Base-by-base conservation (phyloP, 2,113 vertebrate species). In the Circaetus cinerascens region DNA sequence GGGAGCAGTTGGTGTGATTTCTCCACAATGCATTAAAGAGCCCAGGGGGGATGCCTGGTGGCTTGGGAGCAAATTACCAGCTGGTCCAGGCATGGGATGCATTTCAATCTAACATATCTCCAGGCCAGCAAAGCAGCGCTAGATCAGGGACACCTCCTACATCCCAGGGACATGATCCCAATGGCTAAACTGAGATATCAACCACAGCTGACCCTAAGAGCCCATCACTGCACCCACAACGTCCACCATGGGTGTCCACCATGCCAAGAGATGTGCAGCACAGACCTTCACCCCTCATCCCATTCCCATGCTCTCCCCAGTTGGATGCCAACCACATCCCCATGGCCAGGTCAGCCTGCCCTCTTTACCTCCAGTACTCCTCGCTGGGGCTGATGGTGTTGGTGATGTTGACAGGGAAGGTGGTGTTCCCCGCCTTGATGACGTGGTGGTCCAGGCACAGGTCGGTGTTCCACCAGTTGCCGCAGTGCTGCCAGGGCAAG, bases 381-480 rank as follows among this genome's bases (percentile, higher is more conserved):
- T 98, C 98, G 9, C 98, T 98, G 92, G 98, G 98, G 97, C 98
- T 98, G 95, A 98, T 98, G 0, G 98, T 98, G 95, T 97, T 93
- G 76, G 95, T 98, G 94, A 98, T 93, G 97, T 98, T 98, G 96
- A 98, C 21, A 14, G 98, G 96, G 81, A 98, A 77, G 25, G 93
- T 80, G 86, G 36, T 27, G 9, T 98, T 98, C 96, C 96, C 96
- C 0, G 68, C 81, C 82, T 68, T 96, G 90, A 98, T 87, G 55
- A 98, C 62, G 1, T 97, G 97, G 95, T 98, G 98, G 90, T 98
- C 98, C 63, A 98, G 96, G 94, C 98, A 98, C 73, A 98, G 98
- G 16, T 98, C 97, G 0, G 98, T 98, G 94, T 98, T 98, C 98
- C 98, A 99, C 98, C 98, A 98, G 97, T 98, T 98, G 89, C 98